These are phyloP conservation scores for Psittacula echo DNA, from an alignment of 2,797 vertebrate species.

Conservation along the genomic window DNA sequence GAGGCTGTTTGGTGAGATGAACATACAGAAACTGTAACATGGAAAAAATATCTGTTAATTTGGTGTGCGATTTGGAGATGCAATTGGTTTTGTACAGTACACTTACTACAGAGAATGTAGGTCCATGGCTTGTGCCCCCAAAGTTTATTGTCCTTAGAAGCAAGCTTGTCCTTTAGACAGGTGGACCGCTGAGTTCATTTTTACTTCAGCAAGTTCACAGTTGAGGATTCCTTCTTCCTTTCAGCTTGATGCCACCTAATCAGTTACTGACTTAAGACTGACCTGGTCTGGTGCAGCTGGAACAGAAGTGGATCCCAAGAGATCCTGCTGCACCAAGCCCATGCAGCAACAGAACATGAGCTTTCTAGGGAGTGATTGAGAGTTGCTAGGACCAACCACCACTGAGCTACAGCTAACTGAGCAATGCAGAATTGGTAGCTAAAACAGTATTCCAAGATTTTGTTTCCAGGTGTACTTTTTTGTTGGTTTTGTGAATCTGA, in stretches of 20 bases:
- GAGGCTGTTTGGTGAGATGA: background rate
- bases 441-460: background rate
- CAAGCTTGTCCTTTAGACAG: background rate
- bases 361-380: background rate
- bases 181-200: background rate
- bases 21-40: background rate
- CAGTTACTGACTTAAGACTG: background rate
- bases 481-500: background rate
- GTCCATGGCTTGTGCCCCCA: background rate
- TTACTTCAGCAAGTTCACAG: background rate
- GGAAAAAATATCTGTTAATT: background rate
- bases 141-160: background rate
- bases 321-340: background rate
- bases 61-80: background rate
- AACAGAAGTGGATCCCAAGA: background rate
- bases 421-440: background rate
- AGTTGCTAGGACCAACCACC: background rate
- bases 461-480: background rate
- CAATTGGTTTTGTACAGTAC: background rate
- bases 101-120: background rate
- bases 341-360: background rate
- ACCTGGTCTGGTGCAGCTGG: accelerated
- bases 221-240: background rate
- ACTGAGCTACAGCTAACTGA: background rate
- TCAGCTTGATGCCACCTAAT: background rate